A percentile compares a stretch with the other conserved stretches of the same genome.
Conservation (phyloP, 2,113 vertebrate genomes). For the Probosciger aterrimus region DNA sequence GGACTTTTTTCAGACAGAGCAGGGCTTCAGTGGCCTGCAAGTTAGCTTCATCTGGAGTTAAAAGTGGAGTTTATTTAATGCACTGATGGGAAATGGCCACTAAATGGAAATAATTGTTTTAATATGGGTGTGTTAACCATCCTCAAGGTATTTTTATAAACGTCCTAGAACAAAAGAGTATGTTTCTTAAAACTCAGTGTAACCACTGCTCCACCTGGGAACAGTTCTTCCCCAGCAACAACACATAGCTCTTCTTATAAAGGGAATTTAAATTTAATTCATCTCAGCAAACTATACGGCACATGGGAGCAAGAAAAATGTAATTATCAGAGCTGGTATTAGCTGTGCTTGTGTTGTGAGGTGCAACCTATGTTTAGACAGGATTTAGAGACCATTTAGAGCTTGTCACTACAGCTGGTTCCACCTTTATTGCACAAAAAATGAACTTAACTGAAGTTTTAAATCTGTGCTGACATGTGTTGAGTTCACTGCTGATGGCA, state of each 20-base stretch:
- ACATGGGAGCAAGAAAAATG: not conserved
- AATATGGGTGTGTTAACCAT: constrained; percentile 19
- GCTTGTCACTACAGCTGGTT: not conserved
- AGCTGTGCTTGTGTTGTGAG: not conserved
- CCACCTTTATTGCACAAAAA: not conserved
- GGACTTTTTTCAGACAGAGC: not conserved
- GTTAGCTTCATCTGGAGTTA: not conserved
- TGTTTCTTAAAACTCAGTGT: not conserved
- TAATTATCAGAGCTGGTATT: constrained; percentile 20
- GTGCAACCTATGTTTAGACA: constrained; percentile 26
- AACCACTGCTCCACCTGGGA: constrained; percentile 28
- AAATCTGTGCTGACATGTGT: not conserved
- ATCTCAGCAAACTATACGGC: not conserved
- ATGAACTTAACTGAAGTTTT: not conserved
- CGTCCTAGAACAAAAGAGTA: not conserved
- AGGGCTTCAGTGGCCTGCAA: not conserved
- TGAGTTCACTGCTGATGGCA: not conserved
- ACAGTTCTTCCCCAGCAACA: constrained; percentile 17
- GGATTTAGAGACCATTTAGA: constrained; percentile 39
- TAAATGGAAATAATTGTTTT: constrained; percentile 46
- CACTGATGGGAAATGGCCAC: not conserved
- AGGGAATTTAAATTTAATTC: constrained; percentile 18
- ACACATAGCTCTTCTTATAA: not conserved
- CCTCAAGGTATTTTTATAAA: constrained; percentile 15
- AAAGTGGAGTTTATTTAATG: not conserved